These are phyloP conservation scores for Ditula angustiorana DNA, from an alignment of 2,888 invertebrate genomes.

Conservation along the genomic window DNA sequence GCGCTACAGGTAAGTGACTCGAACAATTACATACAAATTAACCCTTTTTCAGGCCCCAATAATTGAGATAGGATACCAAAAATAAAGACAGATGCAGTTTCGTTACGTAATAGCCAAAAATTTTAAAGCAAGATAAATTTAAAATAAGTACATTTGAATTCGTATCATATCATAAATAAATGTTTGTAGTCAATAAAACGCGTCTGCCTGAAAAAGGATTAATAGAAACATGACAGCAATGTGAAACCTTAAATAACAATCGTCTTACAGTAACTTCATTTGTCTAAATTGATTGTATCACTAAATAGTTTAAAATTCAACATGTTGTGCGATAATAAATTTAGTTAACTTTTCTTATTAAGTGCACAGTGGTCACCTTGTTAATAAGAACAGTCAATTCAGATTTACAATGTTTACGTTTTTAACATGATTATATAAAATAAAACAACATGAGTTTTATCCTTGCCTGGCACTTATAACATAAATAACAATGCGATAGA, in stretches of 20 bases:
- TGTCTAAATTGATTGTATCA: constrained; percentile 4
- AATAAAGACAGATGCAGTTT: too few species aligned
- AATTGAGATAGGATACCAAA: too few species aligned
- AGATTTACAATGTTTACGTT: not conserved
- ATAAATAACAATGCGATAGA: not conserved
- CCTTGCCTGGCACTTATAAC: not conserved
- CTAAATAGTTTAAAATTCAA: constrained; percentile 17
- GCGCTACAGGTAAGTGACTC: not conserved
- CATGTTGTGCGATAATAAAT: constrained; percentile 26
- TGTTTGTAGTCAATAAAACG: too few species aligned
- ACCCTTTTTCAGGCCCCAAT: too few species aligned
- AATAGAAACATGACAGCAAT: not conserved
- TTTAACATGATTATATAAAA: not conserved
- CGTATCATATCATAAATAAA: too few species aligned
- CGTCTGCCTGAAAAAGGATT: too few species aligned
- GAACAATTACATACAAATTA: not conserved
- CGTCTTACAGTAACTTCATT: not conserved
- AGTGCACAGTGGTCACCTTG: constrained; percentile 21
- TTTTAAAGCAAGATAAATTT: too few species aligned
- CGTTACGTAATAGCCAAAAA: too few species aligned
- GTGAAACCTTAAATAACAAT: not conserved
- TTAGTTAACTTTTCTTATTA: constrained; percentile 21
- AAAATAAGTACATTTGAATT: too few species aligned
- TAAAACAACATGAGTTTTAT: not conserved
- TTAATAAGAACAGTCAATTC: not conserved